Percentiles rank a stretch among this genome's conserved stretches.
Evolutionary conservation across 2,113 vertebrate genomes (phyloP).

Genomic region (Nibea albiflora): DNA sequence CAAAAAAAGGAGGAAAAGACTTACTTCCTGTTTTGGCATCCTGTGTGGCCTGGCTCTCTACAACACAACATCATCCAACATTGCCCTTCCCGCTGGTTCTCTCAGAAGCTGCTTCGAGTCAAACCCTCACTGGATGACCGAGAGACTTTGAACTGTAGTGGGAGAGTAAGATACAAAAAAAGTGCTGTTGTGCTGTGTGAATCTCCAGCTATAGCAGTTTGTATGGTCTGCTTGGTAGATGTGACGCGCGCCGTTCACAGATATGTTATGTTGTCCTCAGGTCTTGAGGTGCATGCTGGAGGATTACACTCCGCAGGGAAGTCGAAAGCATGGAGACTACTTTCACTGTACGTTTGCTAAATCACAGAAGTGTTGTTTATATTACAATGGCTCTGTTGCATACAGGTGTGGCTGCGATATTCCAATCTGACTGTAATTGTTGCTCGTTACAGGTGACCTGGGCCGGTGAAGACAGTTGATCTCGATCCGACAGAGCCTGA

Average conservation of each 20-base stretch:
- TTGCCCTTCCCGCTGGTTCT: constrained; percentile 80
- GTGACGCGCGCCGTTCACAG: not conserved
- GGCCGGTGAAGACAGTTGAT: constrained; percentile 64
- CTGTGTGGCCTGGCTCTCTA: constrained; percentile 82
- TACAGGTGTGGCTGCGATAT: not conserved
- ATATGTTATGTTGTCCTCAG: constrained; percentile 62
- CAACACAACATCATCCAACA: constrained; percentile 73
- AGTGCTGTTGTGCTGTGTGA: not conserved
- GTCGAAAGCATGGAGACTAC: constrained; percentile 46
- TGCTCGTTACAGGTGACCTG: constrained; percentile 79
- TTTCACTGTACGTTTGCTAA: constrained; percentile 80
- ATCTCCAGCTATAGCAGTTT: not conserved
- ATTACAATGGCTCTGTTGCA: too few species aligned
- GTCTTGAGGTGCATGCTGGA: constrained; percentile 77
- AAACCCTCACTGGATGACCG: constrained; percentile 78
- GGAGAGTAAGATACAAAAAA: constrained; percentile 71
- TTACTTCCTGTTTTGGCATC: constrained; percentile 86
- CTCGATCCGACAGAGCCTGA: constrained; percentile 71
- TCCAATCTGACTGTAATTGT: not conserved
- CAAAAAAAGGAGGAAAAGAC: constrained; percentile 60
- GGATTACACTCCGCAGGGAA: constrained; percentile 67
- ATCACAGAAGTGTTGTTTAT: not conserved
- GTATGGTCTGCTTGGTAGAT: not conserved
- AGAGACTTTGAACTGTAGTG: constrained; percentile 75
- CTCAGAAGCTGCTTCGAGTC: constrained; percentile 83